phyloP scores from a whole-genome alignment of 2,797 vertebrate genomes.

The Helarctos malayanus region DNA sequence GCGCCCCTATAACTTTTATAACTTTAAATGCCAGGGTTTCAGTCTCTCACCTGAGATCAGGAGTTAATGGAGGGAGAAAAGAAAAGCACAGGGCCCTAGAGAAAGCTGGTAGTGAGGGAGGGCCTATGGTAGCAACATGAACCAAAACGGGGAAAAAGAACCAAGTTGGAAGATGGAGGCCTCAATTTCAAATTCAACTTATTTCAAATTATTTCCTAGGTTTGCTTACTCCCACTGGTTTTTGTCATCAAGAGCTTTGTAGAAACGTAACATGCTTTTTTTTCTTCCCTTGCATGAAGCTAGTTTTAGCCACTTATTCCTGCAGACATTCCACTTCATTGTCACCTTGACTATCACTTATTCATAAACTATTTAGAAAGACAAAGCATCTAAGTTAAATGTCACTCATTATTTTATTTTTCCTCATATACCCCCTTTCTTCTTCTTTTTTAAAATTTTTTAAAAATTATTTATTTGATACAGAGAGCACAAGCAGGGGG shows the following conservation, averaged over 20 bases:
- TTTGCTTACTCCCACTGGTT: constrained; percentile 23
- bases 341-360: neutral
- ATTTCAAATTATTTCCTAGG: constrained; percentile 29
- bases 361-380: constrained; percentile 46
- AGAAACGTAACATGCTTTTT: neutral
- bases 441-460: neutral
- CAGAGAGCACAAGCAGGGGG: too few relatives aligned
- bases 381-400: neutral
- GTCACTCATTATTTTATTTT: constrained; percentile 46
- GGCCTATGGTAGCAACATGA: neutral
- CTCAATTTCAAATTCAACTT: constrained; percentile 19
- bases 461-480: too few relatives aligned
- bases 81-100: neutral
- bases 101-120: neutral
- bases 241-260: constrained; percentile 48
- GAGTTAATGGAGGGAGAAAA: neutral
- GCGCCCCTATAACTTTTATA: neutral
- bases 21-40: neutral
- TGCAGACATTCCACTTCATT: neutral
- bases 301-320: constrained; percentile 29
- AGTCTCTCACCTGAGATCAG: constrained; percentile 29
- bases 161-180: neutral
- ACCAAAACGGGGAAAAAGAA: neutral
- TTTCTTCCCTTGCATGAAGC: constrained; percentile 7
- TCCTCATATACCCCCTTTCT: constrained; percentile 39